Conservation (phyloP, 2,888 invertebrate genomes). For the Prenolepis imparis region DNA sequence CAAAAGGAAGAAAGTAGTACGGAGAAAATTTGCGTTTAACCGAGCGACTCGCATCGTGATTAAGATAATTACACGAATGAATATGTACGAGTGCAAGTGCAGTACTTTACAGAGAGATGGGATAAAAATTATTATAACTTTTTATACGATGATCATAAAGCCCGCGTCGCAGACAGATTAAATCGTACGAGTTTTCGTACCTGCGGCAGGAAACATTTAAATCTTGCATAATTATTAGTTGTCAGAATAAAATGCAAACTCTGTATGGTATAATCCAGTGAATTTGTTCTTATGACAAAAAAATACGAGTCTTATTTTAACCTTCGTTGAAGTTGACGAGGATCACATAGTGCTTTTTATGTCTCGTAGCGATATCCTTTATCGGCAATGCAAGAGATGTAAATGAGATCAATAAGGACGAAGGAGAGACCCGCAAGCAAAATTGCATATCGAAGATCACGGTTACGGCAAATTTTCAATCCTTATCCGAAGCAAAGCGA, state of each 20-base stretch:
- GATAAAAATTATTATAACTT: constrained; percentile 45
- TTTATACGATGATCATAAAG: background rate
- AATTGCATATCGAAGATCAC: constrained; percentile 68
- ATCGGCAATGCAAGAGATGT: constrained; percentile 37
- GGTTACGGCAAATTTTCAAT: constrained; percentile 65
- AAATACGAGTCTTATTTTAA: constrained; percentile 18
- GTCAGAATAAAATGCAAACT: constrained; percentile 15
- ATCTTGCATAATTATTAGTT: constrained; percentile 37
- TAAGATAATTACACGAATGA: constrained; percentile 46
- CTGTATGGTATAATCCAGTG: constrained; percentile 3
- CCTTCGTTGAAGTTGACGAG: constrained; percentile 8
- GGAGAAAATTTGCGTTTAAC: constrained; percentile 33
- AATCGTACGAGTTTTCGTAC: constrained; percentile 10
- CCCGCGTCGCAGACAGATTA: background rate
- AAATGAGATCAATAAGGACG: constrained; percentile 44
- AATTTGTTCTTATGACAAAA: constrained; percentile 8
- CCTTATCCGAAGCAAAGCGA: constrained; percentile 71
- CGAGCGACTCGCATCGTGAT: constrained; percentile 33
- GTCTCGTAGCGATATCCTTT: constrained; percentile 56
- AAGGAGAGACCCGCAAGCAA: constrained; percentile 32
- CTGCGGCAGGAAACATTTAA: constrained; percentile 31
- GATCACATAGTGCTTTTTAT: constrained; percentile 20
- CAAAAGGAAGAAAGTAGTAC: constrained; percentile 30
- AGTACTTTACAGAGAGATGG: constrained; percentile 6
- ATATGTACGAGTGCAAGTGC: constrained; percentile 21